phyloP scores from a whole-genome alignment of 2,888 invertebrate species.

The Sipha maydis region DNA sequence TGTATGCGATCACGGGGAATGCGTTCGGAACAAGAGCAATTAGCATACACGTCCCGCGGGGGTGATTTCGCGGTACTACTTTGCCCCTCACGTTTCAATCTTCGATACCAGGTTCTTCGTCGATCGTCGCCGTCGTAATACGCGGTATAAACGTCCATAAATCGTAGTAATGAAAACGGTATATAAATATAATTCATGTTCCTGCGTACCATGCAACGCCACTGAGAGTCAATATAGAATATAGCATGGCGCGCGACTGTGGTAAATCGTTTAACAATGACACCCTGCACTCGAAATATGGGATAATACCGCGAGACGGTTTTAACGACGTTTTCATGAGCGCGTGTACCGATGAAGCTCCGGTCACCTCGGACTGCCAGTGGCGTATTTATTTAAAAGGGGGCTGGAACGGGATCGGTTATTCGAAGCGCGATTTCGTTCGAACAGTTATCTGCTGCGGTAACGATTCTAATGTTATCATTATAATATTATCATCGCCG shows the following conservation, averaged over 20 bases:
- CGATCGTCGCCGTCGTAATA: neutral
- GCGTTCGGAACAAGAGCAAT: neutral
- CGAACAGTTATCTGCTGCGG: too few relatives aligned
- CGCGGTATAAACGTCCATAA: neutral
- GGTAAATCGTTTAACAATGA: neutral
- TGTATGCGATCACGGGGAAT: neutral
- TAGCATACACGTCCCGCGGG: slow-evolving; percentile 27
- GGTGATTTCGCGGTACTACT: neutral
- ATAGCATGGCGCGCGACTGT: neutral
- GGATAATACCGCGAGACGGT: neutral
- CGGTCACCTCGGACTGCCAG: too few relatives aligned
- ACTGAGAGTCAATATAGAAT: neutral
- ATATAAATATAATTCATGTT: neutral
- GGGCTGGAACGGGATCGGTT: too few relatives aligned
- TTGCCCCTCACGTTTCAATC: neutral
- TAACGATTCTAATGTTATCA: too few relatives aligned
- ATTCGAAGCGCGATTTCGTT: too few relatives aligned
- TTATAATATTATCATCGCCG: too few relatives aligned
- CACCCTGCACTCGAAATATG: neutral
- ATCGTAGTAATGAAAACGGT: neutral
- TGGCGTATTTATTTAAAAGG: too few relatives aligned
- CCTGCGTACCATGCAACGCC: neutral
- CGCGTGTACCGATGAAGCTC: too few relatives aligned
- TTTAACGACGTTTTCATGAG: neutral
- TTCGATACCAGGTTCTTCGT: slow-evolving; percentile 6